phyloP scores from a whole-genome alignment of 2,888 invertebrate species.

The Meghimatium bilineatum region DNA sequence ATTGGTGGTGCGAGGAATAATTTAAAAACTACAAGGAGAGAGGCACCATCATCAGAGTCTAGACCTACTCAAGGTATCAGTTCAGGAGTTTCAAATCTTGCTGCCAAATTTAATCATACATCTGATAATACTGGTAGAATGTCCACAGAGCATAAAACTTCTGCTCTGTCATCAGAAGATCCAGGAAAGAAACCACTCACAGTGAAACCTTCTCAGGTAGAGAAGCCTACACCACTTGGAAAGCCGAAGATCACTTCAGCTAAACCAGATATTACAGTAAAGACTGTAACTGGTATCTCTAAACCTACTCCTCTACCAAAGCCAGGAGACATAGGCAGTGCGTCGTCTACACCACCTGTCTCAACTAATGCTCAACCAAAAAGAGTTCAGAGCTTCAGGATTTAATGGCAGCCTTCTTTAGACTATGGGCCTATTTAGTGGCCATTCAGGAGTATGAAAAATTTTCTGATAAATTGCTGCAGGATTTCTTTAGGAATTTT shows the following conservation, averaged over 20 bases:
- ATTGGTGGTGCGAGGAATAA: conserved; percentile 5
- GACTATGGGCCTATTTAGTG: not conserved
- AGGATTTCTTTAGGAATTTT: not conserved
- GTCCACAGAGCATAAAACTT: not conserved
- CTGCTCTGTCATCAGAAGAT: conserved; percentile 9
- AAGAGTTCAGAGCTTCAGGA: conserved; percentile 47
- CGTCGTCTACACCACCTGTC: conserved; percentile 24
- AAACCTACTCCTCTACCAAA: conserved; percentile 41
- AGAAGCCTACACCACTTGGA: conserved; percentile 5
- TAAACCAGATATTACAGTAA: not conserved
- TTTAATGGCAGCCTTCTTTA: conserved; percentile 31
- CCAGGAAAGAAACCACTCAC: conserved; percentile 2
- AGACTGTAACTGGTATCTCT: not conserved
- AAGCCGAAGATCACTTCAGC: conserved; percentile 1
- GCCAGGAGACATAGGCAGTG: conserved; percentile 22
- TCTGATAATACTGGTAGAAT: conserved; percentile 12
- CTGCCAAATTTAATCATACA: conserved; percentile 21
- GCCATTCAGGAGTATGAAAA: not conserved
- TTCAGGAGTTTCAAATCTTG: conserved; percentile 31
- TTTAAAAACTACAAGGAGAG: not conserved
- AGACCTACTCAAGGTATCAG: conserved; percentile 6
- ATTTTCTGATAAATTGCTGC: not conserved
- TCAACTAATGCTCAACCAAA: conserved; percentile 32
- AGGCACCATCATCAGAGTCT: not conserved
- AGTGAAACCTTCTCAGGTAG: conserved; percentile 11